phyloP scores from a whole-genome alignment of 2,113 vertebrate genomes.

The Odontophorus gujanensis region DNA sequence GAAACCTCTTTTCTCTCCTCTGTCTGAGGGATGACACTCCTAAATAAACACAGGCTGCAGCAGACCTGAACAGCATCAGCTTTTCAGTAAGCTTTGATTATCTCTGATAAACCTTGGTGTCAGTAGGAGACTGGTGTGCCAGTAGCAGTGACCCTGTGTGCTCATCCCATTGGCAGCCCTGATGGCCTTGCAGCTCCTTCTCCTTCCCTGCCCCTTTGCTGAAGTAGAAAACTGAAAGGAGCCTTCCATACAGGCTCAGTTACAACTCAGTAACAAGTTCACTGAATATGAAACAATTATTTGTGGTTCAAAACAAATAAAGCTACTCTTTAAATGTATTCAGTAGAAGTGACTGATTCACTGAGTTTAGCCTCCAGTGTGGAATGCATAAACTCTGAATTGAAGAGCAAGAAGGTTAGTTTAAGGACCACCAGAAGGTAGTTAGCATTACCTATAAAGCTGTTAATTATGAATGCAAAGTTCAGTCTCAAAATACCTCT shows the following conservation, averaged over 20 bases:
- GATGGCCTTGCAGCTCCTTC: no score
- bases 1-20: background rate
- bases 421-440: background rate
- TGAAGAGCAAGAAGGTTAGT: fast-evolving
- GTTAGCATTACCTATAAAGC: background rate
- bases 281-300: background rate
- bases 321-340: background rate
- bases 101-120: no score
- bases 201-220: background rate
- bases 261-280: background rate
- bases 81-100: background rate
- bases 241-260: background rate
- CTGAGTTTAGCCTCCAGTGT: background rate
- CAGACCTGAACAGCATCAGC: background rate
- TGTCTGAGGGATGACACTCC: background rate
- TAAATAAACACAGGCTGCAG: background rate
- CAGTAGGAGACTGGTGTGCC: no score
- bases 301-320: background rate
- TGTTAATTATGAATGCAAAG: background rate
- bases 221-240: background rate
- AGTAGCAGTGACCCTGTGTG: no score
- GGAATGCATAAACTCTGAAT: background rate
- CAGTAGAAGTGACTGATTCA: background rate
- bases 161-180: no score
- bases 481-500: no score